Evolutionary conservation across 2,888 invertebrate species (phyloP).

Genomic region (Drosophila helvetica): DNA sequence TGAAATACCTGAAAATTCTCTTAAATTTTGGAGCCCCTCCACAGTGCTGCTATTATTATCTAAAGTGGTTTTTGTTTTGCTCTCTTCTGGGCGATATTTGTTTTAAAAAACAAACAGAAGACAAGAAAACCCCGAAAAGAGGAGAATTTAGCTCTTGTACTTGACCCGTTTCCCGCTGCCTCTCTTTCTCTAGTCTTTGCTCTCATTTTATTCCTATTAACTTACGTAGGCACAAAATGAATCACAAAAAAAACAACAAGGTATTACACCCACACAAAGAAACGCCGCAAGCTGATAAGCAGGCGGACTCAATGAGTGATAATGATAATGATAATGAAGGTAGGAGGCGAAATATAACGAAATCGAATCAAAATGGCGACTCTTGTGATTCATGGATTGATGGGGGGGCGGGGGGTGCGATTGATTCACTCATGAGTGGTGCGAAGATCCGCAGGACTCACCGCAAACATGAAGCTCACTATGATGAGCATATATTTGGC

Average conservation of each 20-base stretch:
- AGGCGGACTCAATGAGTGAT: constrained; percentile 12
- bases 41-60: neutral
- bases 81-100: neutral
- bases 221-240: constrained; percentile 29
- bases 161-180: constrained; percentile 36
- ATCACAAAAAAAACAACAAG: constrained; percentile 25
- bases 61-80: constrained; percentile 1
- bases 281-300: constrained; percentile 28
- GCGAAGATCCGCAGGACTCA: constrained; percentile 84
- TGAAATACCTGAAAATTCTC: neutral
- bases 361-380: constrained; percentile 38
- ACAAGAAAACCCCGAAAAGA: neutral
- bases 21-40: neutral
- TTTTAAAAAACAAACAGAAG: constrained; percentile 8
- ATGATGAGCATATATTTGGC: constrained; percentile 91
- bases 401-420: neutral
- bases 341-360: constrained; percentile 10
- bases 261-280: constrained; percentile 6
- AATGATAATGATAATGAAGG: constrained; percentile 10
- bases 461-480: constrained; percentile 91
- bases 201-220: constrained; percentile 7
- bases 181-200: neutral
- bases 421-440: neutral
- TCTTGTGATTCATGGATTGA: constrained; percentile 65
- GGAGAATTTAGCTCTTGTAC: constrained; percentile 5